phyloP scores from a whole-genome alignment of 2,113 vertebrate species.

The Sakesphorus luctuosus region DNA sequence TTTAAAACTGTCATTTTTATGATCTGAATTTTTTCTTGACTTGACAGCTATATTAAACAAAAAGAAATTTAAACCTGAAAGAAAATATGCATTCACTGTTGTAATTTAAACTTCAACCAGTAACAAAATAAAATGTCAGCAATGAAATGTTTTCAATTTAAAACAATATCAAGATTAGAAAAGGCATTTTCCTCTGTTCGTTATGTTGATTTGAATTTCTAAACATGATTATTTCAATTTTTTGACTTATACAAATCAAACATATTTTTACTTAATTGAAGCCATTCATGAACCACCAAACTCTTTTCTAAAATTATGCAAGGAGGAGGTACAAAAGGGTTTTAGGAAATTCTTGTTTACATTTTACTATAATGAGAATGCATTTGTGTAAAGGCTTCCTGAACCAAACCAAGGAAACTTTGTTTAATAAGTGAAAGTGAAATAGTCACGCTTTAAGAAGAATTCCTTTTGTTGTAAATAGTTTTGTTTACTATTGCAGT shows the following conservation, averaged over 20 bases:
- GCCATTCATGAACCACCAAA: not conserved
- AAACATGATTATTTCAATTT: not conserved
- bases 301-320: not conserved
- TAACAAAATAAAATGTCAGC: conserved; percentile 28
- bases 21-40: not conserved
- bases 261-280: not conserved
- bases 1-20: not conserved
- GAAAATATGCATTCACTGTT: not conserved
- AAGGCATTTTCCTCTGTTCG: not conserved
- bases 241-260: not conserved
- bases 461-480: not conserved
- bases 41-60: conserved; percentile 42
- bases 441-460: not conserved
- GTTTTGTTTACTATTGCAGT: not conserved
- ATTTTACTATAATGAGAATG: not conserved
- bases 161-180: conserved; percentile 14
- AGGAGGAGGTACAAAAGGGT: accelerated
- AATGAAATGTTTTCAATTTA: not conserved
- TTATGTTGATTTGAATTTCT: not conserved
- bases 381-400: not conserved
- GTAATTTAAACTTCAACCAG: conserved; percentile 1
- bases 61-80: conserved; percentile 43
- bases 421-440: not conserved
- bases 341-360: not conserved
- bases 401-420: not conserved